Conservation (phyloP, 2,797 vertebrate species). For the Tamandua tetradactyla region DNA sequence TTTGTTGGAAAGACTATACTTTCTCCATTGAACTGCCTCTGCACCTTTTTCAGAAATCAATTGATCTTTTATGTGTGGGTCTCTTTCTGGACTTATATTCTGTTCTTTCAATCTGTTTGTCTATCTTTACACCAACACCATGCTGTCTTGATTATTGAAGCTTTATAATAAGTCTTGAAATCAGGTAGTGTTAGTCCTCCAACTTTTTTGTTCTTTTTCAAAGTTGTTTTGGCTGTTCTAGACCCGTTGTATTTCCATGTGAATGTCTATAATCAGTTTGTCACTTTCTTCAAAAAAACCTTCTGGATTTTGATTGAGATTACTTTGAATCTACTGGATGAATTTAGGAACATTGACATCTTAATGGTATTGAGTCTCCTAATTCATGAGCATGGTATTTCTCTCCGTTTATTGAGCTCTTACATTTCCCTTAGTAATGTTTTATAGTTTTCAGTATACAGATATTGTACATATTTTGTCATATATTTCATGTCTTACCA, state of each 20-base stretch:
- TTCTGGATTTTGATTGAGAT: neutral
- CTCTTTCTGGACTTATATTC: too few relatives aligned
- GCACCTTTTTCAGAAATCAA: neutral
- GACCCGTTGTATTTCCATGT: too few relatives aligned
- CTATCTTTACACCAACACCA: neutral
- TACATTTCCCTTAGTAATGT: neutral
- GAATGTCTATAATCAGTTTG: neutral
- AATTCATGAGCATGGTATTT: neutral
- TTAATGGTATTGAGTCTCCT: neutral
- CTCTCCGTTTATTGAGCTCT: neutral
- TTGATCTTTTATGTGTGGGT: neutral
- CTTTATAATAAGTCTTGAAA: too few relatives aligned
- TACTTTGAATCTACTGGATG: neutral
- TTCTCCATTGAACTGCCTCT: too few relatives aligned
- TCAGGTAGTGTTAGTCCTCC: too few relatives aligned
- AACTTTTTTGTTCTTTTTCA: too few relatives aligned
- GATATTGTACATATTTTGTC: neutral
- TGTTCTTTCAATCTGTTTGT: neutral
- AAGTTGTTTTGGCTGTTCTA: too few relatives aligned
- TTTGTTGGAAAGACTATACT: too few relatives aligned
- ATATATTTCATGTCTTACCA: neutral
- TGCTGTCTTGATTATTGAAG: too few relatives aligned
- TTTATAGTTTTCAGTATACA: neutral
- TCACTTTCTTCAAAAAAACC: neutral
- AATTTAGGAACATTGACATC: neutral